Percentiles rank a stretch among this genome's conserved stretches.
phyloP scores from a whole-genome alignment of 2,797 vertebrate genomes.

The Prionace glauca region DNA sequence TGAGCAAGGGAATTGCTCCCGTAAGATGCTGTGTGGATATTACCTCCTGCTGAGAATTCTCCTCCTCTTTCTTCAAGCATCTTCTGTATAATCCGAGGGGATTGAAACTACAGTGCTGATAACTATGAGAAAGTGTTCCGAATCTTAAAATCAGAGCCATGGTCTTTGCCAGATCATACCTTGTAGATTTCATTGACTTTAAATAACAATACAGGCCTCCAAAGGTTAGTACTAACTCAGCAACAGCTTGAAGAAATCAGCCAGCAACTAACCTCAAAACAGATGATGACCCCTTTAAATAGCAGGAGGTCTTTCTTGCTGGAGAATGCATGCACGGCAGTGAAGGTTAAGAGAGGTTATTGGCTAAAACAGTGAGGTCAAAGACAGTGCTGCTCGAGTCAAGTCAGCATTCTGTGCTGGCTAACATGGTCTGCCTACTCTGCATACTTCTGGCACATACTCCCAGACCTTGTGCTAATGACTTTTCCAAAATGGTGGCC shows the following conservation, averaged over 20 bases:
- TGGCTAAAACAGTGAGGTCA: background rate
- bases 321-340: background rate
- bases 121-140: background rate
- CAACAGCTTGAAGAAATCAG: background rate
- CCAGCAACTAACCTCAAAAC: background rate
- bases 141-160: background rate
- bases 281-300: background rate
- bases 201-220: background rate
- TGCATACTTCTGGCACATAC: background rate
- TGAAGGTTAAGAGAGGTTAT: background rate
- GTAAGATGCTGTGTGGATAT: too few relatives aligned
- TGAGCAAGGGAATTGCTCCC: too few relatives aligned
- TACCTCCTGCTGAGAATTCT: background rate
- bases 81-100: background rate
- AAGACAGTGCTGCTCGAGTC: background rate
- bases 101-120: background rate
- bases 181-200: background rate
- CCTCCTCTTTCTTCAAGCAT: background rate
- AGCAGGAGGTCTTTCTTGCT: background rate
- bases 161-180: background rate
- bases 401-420: background rate
- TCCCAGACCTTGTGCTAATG: background rate
- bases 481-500: background rate
- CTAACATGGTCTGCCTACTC: background rate
- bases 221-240: background rate